These are phyloP conservation scores for Pandion haliaetus DNA, from an alignment of 2,113 vertebrate genomes.

Conservation along the genomic window DNA sequence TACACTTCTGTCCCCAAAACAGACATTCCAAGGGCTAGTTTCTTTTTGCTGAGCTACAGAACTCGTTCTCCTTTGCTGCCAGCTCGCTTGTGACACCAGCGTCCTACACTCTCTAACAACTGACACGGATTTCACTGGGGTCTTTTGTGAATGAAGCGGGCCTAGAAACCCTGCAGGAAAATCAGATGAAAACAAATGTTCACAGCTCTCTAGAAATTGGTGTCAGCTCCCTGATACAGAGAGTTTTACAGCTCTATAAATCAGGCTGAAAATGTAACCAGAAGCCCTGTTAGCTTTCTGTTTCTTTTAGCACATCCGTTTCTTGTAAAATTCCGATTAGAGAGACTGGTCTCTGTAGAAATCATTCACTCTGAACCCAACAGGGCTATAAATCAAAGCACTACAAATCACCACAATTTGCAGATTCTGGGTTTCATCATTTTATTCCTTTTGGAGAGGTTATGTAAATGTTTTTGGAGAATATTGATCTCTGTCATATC, in stretches of 20 bases:
- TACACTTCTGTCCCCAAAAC: neutral
- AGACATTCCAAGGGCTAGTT: neutral
- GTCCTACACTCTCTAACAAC: neutral
- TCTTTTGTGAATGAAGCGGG: neutral
- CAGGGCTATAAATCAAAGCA: conserved; percentile 56
- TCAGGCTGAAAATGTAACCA: conserved; percentile 70
- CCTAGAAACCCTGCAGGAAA: conserved; percentile 29
- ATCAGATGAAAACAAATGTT: conserved; percentile 59
- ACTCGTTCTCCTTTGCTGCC: neutral
- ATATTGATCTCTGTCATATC: neutral
- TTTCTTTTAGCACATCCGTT: conserved; percentile 73
- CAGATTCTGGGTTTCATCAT: conserved; percentile 50
- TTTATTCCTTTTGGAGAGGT: conserved; percentile 23
- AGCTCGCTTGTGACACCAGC: neutral
- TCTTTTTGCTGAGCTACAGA: neutral
- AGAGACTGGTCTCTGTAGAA: conserved; percentile 63
- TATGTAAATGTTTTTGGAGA: neutral
- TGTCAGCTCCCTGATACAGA: conserved; percentile 64
- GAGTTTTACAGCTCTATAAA: conserved; percentile 71
- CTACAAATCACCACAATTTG: conserved; percentile 56
- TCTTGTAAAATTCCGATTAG: conserved; percentile 72
- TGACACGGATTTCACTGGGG: neutral
- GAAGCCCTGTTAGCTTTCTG: conserved; percentile 65
- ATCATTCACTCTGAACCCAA: conserved; percentile 60
- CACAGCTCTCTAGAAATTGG: conserved; percentile 63